These are phyloP conservation scores for Drosophila prolongata DNA, from an alignment of 2,888 invertebrate genomes.

Conservation along the genomic window DNA sequence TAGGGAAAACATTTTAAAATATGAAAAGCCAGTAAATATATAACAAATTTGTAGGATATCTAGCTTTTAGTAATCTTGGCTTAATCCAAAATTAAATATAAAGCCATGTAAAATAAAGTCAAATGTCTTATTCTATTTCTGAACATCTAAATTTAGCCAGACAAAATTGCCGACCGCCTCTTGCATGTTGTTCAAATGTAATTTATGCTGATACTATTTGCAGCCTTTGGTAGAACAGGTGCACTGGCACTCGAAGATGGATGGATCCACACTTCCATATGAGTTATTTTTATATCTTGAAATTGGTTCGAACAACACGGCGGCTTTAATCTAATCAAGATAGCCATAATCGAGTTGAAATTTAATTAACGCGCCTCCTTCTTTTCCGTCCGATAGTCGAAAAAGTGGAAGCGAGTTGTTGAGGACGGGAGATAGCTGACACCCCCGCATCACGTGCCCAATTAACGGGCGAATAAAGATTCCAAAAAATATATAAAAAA, in stretches of 20 bases:
- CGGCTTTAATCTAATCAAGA: conserved; percentile 60
- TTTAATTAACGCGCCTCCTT: conserved; percentile 64
- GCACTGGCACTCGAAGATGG: conserved; percentile 52
- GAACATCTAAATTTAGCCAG: conserved; percentile 14
- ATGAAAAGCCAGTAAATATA: too few relatives aligned
- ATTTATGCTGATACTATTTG: conserved; percentile 23
- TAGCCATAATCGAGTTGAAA: conserved; percentile 51
- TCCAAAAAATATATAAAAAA: neutral
- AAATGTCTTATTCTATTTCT: neutral
- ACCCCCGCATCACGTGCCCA: conserved; percentile 50
- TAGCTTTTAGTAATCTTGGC: too few relatives aligned
- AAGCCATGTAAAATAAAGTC: neutral
- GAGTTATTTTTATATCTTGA: conserved; percentile 19
- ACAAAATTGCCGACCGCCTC: conserved; percentile 45
- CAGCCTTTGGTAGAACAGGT: conserved; percentile 51
- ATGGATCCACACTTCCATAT: neutral
- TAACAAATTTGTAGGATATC: too few relatives aligned
- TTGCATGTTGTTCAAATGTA: conserved; percentile 61
- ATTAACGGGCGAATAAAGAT: conserved; percentile 40
- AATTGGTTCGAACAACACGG: conserved; percentile 6
- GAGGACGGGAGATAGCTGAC: conserved; percentile 19
- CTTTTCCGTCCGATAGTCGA: conserved; percentile 9
- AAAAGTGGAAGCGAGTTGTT: neutral
- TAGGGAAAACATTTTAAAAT: too few relatives aligned
- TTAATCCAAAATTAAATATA: neutral